Evolutionary conservation across 2,113 vertebrate species (phyloP).

Genomic region (Phalacrocorax pelagicus): DNA sequence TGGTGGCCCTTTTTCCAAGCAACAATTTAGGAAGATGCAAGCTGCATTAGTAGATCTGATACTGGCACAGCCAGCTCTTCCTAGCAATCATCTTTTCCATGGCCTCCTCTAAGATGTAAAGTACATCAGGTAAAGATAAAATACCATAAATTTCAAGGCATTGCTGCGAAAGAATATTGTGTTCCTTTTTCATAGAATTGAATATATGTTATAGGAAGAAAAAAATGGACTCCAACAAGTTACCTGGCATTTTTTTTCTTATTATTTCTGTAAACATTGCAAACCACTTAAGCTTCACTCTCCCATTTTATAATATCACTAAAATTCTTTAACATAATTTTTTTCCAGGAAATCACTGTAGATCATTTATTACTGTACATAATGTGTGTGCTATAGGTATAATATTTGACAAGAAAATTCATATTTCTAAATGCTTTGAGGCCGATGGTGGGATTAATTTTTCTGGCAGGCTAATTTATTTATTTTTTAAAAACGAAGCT

Average conservation of each 20-base stretch:
- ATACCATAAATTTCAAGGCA: neutral
- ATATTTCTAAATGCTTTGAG: neutral
- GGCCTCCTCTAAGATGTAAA: neutral
- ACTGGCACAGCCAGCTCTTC: neutral
- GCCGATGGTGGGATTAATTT: neutral
- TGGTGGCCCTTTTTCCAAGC: neutral
- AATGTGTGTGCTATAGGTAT: neutral
- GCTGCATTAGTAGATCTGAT: neutral
- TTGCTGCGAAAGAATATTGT: neutral
- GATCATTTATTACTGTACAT: neutral
- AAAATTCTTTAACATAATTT: neutral
- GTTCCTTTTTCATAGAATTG: neutral
- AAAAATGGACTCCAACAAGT: neutral
- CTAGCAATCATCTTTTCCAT: neutral
- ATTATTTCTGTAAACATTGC: neutral
- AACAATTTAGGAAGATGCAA: neutral
- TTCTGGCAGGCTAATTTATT: neutral
- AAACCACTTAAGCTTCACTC: neutral
- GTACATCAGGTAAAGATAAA: neutral
- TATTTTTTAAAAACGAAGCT: neutral
- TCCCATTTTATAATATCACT: neutral
- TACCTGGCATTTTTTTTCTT: neutral
- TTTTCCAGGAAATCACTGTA: neutral
- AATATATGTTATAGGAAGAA: neutral
- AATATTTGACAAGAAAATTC: neutral